Evolutionary conservation across 2,113 vertebrate genomes (phyloP).

Genomic region (Bufo bufo): DNA sequence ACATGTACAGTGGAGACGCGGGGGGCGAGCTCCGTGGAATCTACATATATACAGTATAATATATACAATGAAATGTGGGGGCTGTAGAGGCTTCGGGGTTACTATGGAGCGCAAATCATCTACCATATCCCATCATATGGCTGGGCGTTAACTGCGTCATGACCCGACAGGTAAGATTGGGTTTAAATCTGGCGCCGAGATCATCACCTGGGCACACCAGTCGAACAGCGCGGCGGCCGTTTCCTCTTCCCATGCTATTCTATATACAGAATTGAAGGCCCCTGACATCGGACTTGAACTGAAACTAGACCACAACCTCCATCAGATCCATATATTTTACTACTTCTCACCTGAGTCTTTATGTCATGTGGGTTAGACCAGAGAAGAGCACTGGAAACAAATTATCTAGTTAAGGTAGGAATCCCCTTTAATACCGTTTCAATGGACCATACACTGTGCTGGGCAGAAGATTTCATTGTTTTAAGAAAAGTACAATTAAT

Average conservation of each 20-base stretch:
- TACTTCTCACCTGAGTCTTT: too few relatives aligned
- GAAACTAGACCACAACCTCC: background rate
- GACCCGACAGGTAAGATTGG: background rate
- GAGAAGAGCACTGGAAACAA: too few relatives aligned
- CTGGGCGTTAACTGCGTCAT: too few relatives aligned
- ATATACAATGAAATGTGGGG: conserved; percentile 3
- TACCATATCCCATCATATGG: background rate
- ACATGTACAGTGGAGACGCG: conserved; percentile 27
- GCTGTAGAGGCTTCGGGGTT: background rate
- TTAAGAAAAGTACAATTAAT: too few relatives aligned
- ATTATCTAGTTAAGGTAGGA: too few relatives aligned
- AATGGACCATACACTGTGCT: too few relatives aligned
- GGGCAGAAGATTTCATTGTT: too few relatives aligned
- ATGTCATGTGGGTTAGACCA: too few relatives aligned
- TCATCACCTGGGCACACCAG: too few relatives aligned
- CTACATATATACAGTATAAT: conserved; percentile 41
- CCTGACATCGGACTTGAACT: background rate
- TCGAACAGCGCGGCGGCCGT: too few relatives aligned
- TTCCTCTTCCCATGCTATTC: background rate
- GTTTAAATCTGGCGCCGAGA: too few relatives aligned
- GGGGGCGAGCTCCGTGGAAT: background rate
- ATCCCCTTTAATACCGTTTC: too few relatives aligned
- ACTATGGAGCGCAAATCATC: background rate
- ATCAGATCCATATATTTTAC: background rate
- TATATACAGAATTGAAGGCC: background rate